phyloP scores from a whole-genome alignment of 2,113 vertebrate genomes.

The Bos taurus region ARS-UCD2.0 NC_037332.1:68219001-68219500 shows the following conservation, averaged over 20 bases:
- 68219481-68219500: not conserved
- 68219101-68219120: not conserved
- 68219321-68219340: not conserved
- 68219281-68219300: not conserved
- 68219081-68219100: accelerated
- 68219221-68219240: not conserved
- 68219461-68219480: constrained; percentile 13
- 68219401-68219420: not conserved
- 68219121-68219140: not conserved
- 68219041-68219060: not conserved
- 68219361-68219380: not conserved
- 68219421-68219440: not conserved
- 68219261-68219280: constrained; percentile 43
- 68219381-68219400: not conserved
- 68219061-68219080: not conserved
- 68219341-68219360: not conserved
- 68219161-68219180: not conserved
- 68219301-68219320: not conserved
- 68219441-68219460: not conserved
- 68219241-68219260: constrained; percentile 22
- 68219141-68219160: not conserved
- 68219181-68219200: not conserved
- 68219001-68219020: not conserved
- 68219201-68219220: not conserved
- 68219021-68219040: not conserved